Base-by-base conservation (phyloP, 1,140 invertebrate species). In the Lysiphlebus fabarum region DNA sequence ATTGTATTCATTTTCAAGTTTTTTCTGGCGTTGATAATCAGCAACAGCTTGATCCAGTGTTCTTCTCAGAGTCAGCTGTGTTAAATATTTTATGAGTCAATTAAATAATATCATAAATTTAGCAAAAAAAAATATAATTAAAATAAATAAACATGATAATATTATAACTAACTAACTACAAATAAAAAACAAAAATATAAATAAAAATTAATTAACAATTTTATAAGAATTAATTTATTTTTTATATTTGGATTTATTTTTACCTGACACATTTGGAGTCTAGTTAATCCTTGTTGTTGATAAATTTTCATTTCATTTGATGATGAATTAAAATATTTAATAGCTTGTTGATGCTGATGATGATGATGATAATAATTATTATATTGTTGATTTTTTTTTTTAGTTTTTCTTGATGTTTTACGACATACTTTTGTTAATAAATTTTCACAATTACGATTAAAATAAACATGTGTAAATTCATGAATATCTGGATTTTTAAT, bases 391-490 rank as follows among this genome's bases (percentile, higher is more conserved):
- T 50, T 45, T 43, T 10, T 59, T 53, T 42, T 56, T 38, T 55
- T 56, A 7, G 26, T 45, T 49, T 62, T 65, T 36, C 59, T 54
- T 7, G 36, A 72, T 9, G 81, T 76, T 75, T 84, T 83, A 48
- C 83, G 74, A 34, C 79, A 81, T 7, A 85, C 84, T 66, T 79
- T 81, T 49, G 78, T 77, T 7, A 85, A 57, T 37, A 84, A 65
- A 48, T 85, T 83, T 0, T 74, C 67, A 47, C 80, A 75, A 33
- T 79, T 81, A 7, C 69, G 73, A 62, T 82, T 78, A 63, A 85
- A 85, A 61, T 76, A 73, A 56, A 83, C 83, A 61, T 85, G 83
- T 7, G 82, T 63, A 70, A 84, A 85, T 62, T 85, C 84, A 58
- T 85, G 83, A 57, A 84, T 77, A 50, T 83, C 79, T 36, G 81